Conservation (phyloP, 2,113 vertebrate genomes). For the Callocephalon fimbriatum region DNA sequence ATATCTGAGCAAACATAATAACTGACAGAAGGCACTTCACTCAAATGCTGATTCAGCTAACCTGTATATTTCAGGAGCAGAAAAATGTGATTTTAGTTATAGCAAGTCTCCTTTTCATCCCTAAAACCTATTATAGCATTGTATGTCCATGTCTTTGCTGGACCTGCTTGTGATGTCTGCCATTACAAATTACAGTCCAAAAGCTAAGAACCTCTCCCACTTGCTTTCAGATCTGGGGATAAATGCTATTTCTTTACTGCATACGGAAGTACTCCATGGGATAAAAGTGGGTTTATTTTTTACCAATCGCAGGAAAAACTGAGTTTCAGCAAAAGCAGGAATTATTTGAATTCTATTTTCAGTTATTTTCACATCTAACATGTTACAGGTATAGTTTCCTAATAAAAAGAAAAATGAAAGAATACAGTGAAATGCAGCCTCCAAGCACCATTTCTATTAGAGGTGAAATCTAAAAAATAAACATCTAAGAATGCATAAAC, state of each 20-base stretch:
- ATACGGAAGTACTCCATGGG: neutral
- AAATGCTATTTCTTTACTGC: neutral
- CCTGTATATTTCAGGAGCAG: neutral
- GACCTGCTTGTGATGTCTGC: neutral
- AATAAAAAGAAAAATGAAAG: neutral
- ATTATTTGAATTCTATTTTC: neutral
- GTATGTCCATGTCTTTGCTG: neutral
- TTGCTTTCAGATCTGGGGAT: neutral
- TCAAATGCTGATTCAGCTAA: neutral
- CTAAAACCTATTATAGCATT: neutral
- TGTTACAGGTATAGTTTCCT: neutral
- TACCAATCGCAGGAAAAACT: neutral
- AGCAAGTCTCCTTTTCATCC: neutral
- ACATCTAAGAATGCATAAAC: accelerated
- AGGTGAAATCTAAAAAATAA: neutral
- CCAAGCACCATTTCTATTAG: neutral
- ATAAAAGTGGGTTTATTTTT: neutral
- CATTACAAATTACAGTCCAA: neutral
- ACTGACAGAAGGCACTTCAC: neutral
- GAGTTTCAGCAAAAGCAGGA: neutral
- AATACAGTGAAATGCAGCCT: neutral
- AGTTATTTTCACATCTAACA: neutral
- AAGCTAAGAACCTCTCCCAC: neutral
- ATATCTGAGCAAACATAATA: neutral
- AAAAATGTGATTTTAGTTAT: neutral